A percentile compares a stretch with the other conserved stretches of the same genome.
phyloP scores from a whole-genome alignment of 2,888 invertebrate genomes.

The Cheilosia vernalis region DNA sequence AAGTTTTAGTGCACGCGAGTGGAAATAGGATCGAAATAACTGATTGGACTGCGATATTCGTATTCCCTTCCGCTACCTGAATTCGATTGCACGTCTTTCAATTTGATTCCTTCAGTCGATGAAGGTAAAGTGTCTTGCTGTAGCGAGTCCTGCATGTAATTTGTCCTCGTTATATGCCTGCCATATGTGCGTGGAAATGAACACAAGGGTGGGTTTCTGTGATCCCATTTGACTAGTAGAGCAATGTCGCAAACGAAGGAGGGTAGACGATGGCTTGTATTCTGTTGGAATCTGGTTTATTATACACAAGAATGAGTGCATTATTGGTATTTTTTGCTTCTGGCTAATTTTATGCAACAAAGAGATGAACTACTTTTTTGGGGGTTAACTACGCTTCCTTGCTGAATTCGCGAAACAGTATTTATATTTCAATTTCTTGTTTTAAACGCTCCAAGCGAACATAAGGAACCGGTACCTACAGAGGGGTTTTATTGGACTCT shows the following conservation, averaged over 20 bases:
- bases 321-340: neutral
- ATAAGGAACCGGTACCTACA: too few species aligned
- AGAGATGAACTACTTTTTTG: too few species aligned
- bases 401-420: too few species aligned
- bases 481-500: too few species aligned
- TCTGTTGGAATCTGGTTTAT: neutral
- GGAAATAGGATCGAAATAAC: neutral
- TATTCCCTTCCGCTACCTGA: conserved; percentile 11
- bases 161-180: neutral
- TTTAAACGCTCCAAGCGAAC: too few species aligned
- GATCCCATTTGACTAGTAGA: conserved; percentile 35
- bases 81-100: neutral
- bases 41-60: neutral
- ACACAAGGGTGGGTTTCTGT: conserved; percentile 30
- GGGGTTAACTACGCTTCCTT: too few species aligned
- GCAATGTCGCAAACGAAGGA: neutral
- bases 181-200: conserved; percentile 17
- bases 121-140: neutral
- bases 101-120: neutral
- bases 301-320: neutral
- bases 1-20: conserved; percentile 19
- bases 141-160: neutral
- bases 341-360: neutral
- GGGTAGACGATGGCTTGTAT: neutral
- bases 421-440: too few species aligned